These are phyloP conservation scores for Chiridota heheva DNA, from an alignment of 35 echinoderm and acorn worm species.

Conservation along the genomic window DNA sequence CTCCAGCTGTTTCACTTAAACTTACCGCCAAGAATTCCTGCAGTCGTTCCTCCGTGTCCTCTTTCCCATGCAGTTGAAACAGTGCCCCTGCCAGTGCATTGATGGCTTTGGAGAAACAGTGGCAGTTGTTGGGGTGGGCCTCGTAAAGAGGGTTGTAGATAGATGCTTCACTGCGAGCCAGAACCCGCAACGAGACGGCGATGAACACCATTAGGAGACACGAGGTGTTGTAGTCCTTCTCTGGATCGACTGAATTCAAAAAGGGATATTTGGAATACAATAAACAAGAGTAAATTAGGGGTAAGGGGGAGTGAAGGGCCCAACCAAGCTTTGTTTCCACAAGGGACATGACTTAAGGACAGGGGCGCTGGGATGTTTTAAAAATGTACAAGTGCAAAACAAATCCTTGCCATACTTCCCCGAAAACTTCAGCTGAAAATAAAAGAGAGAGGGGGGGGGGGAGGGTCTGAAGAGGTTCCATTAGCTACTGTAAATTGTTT, in stretches of 20 bases:
- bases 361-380: too few species aligned
- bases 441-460: too few species aligned
- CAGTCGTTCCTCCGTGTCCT: slow-evolving; percentile 83
- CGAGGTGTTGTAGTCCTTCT: slow-evolving; percentile 82
- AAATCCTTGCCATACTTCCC: too few species aligned
- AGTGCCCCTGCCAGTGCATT: slow-evolving; percentile 93
- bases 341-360: too few species aligned
- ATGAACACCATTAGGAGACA: slow-evolving; percentile 98
- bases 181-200: slow-evolving; percentile 66
- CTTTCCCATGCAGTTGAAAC: slow-evolving; percentile 82
- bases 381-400: too few species aligned
- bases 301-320: too few species aligned
- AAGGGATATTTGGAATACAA: neutral
- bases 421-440: too few species aligned
- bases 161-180: slow-evolving; percentile 69
- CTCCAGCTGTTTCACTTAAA: too few species aligned
- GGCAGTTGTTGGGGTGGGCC: slow-evolving; percentile 95
- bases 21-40: slow-evolving; percentile 97
- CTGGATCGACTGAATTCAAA: slow-evolving; percentile 66
- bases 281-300: too few species aligned
- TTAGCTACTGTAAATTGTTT: too few species aligned
- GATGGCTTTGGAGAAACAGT: slow-evolving; percentile 94
- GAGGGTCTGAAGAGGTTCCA: too few species aligned
- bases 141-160: slow-evolving; percentile 78
- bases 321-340: too few species aligned